Base-by-base conservation (phyloP, 2,113 vertebrate genomes). In the Ailuropoda melanoleuca region DNA sequence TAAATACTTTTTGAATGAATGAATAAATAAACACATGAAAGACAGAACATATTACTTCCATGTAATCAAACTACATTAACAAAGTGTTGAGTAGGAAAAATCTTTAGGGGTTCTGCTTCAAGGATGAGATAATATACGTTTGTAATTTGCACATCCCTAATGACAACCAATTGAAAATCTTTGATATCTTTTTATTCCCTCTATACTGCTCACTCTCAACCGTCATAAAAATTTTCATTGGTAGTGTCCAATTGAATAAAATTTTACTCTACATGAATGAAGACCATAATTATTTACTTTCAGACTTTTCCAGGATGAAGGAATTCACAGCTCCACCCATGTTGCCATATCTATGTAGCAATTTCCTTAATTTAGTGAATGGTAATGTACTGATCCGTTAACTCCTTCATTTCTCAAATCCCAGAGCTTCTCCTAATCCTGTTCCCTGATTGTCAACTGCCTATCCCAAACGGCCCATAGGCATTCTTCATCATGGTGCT, bases 401-500 rank as follows among this genome's bases (percentile, higher is more conserved):
- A 43, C 17, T 58, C 88, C 18, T 82, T 60, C 58, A 72, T 90
- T 96, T 94, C 39, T 95, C 74, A 94, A 83, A 77, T 97, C 98
- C 96, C 94, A 96, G 98, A 97, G 97, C 96, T 97, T 97, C 96
- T 97, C 97, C 95, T 98, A 98, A 94, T 97, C 70, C 95, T 98
- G 60, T 78, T 78, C 58, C 19, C 48, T 78, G 48, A 87, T 29
- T 90, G 19, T 66, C 70, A 95, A 39, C 13, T 78, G 82, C 87
- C 94, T 95, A 96, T 98, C 95, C 98, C 53, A 98, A 98, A 98
- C 90, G 98, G 87, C 2, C 34, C 81, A 64, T 0, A 96, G 91
- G 77, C 81, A 53, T 98, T 98, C 97, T 98, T 98, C 97, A 84
- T 81, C 97, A 98, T 94, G 95, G 94, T 98, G 92, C 81, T 97